phyloP scores from a whole-genome alignment of 1,140 invertebrate species.

The Conopomorpha cramerella region DNA sequence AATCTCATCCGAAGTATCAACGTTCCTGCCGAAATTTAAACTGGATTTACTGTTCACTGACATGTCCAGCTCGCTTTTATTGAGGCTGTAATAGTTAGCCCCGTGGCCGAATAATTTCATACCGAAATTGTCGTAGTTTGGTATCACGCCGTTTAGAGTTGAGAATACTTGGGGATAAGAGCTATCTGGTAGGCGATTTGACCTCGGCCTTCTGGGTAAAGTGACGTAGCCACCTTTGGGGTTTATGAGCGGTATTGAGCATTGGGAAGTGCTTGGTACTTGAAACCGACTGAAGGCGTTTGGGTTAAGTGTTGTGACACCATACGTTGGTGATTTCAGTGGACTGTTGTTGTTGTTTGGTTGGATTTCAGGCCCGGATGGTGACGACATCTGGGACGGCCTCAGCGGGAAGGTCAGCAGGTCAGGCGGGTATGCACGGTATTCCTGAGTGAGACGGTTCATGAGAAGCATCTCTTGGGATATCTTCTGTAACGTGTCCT shows the following conservation, averaged over 20 bases:
- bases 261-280: conserved; percentile 64
- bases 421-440: conserved; percentile 74
- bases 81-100: conserved; percentile 75
- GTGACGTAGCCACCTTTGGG: conserved; percentile 79
- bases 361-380: conserved; percentile 67
- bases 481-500: conserved; percentile 36
- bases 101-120: conserved; percentile 78
- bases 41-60: conserved; percentile 52
- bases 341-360: conserved; percentile 44
- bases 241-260: conserved; percentile 58
- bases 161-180: conserved; percentile 54
- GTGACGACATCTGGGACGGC: conserved; percentile 63
- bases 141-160: conserved; percentile 65
- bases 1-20: conserved; percentile 66
- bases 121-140: conserved; percentile 83
- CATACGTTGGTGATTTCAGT: conserved; percentile 59
- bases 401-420: conserved; percentile 76
- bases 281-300: conserved; percentile 69
- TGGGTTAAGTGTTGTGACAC: conserved; percentile 59
- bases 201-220: conserved; percentile 77
- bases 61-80: conserved; percentile 62
- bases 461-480: conserved; percentile 42
- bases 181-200: conserved; percentile 72
- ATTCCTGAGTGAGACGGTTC: conserved; percentile 51
- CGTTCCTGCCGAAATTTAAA: conserved; percentile 25